phyloP scores from a whole-genome alignment of 2,113 vertebrate species.

The Lagopus muta region DNA sequence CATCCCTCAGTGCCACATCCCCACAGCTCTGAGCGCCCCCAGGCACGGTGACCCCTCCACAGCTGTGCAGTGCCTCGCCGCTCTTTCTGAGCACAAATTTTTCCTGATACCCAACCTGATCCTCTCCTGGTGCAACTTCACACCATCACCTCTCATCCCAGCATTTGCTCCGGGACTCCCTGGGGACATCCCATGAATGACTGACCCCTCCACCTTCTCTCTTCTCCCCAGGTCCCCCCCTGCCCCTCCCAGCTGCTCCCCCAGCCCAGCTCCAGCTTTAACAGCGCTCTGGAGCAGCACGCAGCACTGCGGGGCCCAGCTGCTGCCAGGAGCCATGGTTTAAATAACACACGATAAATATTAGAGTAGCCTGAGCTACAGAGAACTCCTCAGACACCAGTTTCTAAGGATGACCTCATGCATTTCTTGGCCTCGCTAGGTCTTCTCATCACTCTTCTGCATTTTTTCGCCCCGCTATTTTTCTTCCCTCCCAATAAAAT shows the following conservation, averaged over 20 bases:
- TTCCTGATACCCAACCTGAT: too few species aligned
- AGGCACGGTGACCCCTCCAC: too few species aligned
- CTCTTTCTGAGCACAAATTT: too few species aligned
- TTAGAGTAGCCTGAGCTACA: background rate
- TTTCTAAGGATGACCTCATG: constrained; percentile 59
- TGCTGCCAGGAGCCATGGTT: constrained; percentile 15
- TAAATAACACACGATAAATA: constrained; percentile 56
- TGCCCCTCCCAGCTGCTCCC: background rate
- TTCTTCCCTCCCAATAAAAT: constrained; percentile 34
- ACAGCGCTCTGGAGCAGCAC: background rate
- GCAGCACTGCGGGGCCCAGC: background rate
- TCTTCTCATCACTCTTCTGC: constrained; percentile 46
- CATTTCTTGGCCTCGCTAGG: background rate
- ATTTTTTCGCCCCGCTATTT: constrained; percentile 38
- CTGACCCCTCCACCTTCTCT: too few species aligned
- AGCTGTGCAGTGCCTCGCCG: too few species aligned
- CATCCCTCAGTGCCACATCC: too few species aligned
- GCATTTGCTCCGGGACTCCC: too few species aligned
- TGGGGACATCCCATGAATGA: too few species aligned
- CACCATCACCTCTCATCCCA: too few species aligned
- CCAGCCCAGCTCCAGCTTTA: background rate
- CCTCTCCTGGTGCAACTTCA: too few species aligned
- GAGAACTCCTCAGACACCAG: constrained; percentile 50
- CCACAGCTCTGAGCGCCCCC: too few species aligned
- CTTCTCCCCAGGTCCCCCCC: background rate